Evolutionary conservation across 2,888 invertebrate genomes (phyloP).

Genomic region (Adela reaumurella): DNA sequence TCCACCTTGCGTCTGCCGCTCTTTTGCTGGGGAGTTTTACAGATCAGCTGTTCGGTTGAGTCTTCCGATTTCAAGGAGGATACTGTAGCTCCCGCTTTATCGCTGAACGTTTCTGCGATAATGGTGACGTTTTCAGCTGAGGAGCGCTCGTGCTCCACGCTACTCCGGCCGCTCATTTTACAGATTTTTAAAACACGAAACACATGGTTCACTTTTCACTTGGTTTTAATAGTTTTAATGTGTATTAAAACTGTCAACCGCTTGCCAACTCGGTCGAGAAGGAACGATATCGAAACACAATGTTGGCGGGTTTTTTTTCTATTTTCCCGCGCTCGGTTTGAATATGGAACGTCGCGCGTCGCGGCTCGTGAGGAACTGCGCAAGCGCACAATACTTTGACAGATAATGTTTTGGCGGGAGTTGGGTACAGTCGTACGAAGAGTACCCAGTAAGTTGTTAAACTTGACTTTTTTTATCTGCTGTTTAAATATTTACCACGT

Average conservation of each 20-base stretch:
- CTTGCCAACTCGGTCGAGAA: not conserved
- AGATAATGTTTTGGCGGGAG: not conserved
- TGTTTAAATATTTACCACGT: too few relatives aligned
- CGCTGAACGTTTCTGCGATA: conserved; percentile 21
- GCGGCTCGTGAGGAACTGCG: not conserved
- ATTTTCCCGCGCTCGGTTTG: not conserved
- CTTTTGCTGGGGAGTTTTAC: conserved; percentile 45
- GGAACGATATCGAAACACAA: not conserved
- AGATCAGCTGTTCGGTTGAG: conserved; percentile 57
- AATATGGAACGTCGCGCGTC: not conserved
- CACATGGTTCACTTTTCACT: not conserved
- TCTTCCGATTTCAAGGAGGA: conserved; percentile 49
- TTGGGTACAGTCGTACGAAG: not conserved
- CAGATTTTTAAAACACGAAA: not conserved
- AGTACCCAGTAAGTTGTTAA: too few relatives aligned
- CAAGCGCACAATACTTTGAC: not conserved
- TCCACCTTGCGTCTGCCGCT: conserved; percentile 21
- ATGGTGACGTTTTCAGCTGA: conserved; percentile 18
- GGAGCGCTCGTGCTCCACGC: conserved; percentile 18
- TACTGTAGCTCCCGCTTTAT: conserved; percentile 34
- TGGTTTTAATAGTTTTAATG: not conserved
- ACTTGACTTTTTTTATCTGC: too few relatives aligned
- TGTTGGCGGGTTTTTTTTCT: not conserved
- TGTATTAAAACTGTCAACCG: not conserved
- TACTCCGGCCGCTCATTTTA: conserved; percentile 4